Evolutionary conservation across 2,888 invertebrate genomes (phyloP).

Genomic region (Pelosia muscerda): DNA sequence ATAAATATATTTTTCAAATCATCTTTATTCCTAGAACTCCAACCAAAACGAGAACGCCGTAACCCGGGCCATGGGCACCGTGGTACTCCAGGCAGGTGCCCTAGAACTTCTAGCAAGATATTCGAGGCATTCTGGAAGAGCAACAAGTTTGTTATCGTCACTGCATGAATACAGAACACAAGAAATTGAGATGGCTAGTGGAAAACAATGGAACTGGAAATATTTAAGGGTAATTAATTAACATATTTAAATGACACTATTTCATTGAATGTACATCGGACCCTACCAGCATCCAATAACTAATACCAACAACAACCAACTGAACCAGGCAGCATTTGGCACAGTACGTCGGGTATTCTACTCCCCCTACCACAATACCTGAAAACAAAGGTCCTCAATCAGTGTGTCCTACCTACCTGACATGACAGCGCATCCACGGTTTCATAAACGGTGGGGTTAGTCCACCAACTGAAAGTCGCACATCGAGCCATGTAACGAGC

Average conservation of each 20-base stretch:
- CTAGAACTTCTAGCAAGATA: constrained; percentile 79
- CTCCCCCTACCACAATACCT: too few relatives aligned
- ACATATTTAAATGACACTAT: not conserved
- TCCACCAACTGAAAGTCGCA: too few relatives aligned
- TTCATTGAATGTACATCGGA: not conserved
- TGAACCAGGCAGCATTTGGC: too few relatives aligned
- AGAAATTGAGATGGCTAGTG: constrained; percentile 83
- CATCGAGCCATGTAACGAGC: too few relatives aligned
- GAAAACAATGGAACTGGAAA: constrained; percentile 89
- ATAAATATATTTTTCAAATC: too few relatives aligned
- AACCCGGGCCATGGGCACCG: constrained; percentile 77
- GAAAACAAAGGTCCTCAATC: too few relatives aligned
- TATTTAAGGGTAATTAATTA: constrained; percentile 84
- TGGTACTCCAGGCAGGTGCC: constrained; percentile 79
- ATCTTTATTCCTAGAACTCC: constrained; percentile 6
- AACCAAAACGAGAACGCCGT: constrained; percentile 64
- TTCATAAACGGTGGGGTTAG: too few relatives aligned
- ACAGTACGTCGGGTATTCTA: too few relatives aligned
- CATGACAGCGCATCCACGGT: too few relatives aligned
- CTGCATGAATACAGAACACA: constrained; percentile 84
- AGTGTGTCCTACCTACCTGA: too few relatives aligned
- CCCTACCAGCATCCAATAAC: not conserved
- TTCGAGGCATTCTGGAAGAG: constrained; percentile 80
- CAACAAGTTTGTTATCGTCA: constrained; percentile 84
- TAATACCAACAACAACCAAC: too few relatives aligned